phyloP scores from a whole-genome alignment of 2,888 invertebrate species.

The Polydrusus tereticollis region DNA sequence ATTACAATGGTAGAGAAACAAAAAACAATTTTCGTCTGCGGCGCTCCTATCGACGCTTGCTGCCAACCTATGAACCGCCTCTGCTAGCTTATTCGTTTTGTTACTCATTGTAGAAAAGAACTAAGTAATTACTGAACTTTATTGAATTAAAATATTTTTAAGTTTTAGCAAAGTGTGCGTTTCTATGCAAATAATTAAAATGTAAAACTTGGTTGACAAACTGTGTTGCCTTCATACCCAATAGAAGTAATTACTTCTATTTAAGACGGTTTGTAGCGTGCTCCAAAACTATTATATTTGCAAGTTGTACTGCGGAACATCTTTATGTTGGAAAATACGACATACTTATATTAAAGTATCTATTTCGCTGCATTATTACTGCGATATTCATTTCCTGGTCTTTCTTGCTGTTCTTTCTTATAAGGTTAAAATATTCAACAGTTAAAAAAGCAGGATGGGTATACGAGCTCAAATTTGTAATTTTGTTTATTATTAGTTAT shows the following conservation, averaged over 20 bases:
- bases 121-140: too few relatives aligned
- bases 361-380: conserved; percentile 28
- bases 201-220: conserved; percentile 10
- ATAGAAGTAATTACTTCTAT: conserved; percentile 44
- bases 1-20: too few relatives aligned
- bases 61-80: too few relatives aligned
- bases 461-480: too few relatives aligned
- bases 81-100: too few relatives aligned
- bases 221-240: conserved; percentile 31
- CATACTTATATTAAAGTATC: conserved; percentile 39
- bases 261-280: conserved; percentile 40
- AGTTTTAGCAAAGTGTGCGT: too few relatives aligned
- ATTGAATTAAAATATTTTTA: too few relatives aligned
- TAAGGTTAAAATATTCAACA: not conserved
- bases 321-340: conserved; percentile 45
- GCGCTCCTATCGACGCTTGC: too few relatives aligned
- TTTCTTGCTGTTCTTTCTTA: not conserved
- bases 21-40: too few relatives aligned
- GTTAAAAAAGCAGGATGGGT: too few relatives aligned
- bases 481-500: too few relatives aligned
- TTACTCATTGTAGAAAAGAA: too few relatives aligned
- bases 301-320: conserved; percentile 42
- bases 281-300: conserved; percentile 40
- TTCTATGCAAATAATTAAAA: not conserved
- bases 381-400: not conserved